Evolutionary conservation across 2,888 invertebrate species (phyloP).

Genomic region (Creontiades dilutus): DNA sequence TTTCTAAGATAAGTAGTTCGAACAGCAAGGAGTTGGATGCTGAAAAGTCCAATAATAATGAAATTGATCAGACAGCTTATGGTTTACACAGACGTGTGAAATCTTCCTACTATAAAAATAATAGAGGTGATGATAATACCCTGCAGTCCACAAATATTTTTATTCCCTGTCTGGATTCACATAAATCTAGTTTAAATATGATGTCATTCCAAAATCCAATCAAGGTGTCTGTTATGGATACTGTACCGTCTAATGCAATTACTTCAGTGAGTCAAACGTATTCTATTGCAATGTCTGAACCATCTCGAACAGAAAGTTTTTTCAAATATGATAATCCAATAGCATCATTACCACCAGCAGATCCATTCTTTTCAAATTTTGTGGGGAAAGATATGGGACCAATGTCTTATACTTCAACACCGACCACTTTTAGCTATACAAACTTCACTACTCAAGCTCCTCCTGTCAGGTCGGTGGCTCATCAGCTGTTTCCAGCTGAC

Average conservation of each 20-base stretch:
- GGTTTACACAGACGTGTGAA: neutral
- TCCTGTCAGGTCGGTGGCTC: constrained; percentile 45
- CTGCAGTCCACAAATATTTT: neutral
- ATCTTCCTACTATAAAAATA: neutral
- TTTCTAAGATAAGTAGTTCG: neutral
- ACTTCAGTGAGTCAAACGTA: constrained; percentile 37
- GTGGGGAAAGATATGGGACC: constrained; percentile 5
- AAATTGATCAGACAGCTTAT: neutral
- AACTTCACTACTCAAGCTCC: constrained; percentile 59
- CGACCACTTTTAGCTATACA: constrained; percentile 33
- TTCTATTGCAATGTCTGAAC: neutral
- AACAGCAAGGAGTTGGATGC: neutral
- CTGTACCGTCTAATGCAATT: neutral
- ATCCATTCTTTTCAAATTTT: constrained; percentile 59
- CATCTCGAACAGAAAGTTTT: constrained; percentile 44
- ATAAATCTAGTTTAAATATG: neutral
- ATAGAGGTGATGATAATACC: neutral
- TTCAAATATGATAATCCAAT: constrained; percentile 65
- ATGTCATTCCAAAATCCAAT: neutral
- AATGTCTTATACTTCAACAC: neutral
- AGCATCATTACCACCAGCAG: constrained; percentile 49
- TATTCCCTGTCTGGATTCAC: neutral
- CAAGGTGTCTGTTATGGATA: neutral
- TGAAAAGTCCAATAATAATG: neutral
- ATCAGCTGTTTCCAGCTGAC: constrained; percentile 43